Evolutionary conservation across 2,797 vertebrate genomes (phyloP), one percentile per base, ranked within the genome.

Genomic region (Ctenosaura bakeri): DNA sequence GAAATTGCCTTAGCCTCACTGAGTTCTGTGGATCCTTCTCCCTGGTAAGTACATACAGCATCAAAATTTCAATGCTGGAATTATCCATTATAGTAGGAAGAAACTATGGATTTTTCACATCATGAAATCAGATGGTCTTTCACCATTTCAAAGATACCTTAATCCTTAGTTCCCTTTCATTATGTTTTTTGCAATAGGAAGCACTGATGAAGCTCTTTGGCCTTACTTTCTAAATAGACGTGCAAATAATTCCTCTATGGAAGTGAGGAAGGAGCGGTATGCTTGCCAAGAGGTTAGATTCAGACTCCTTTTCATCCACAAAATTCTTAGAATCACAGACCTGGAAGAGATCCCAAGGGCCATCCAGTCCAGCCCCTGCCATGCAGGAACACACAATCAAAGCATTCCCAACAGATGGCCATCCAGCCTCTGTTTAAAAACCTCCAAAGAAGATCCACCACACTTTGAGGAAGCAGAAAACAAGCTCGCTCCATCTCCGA

Each of bases 101-200:
- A 18, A 26, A 74, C 86, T 90, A 54, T 66, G 46, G 66, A 77
- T n/a, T 92, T 91, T 35, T 46, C 20, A 4, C 56, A 64, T 0
- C 0, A 74, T 71, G 88, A 42, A 1, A 0, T 62, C 87, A 78
- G 13, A 77, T 50, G 29, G 38, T 10, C 80, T 56, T 20, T 26
- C 7, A 83, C 18, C 64, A 86, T 46, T 90, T 10, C 85, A 82
- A 62, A 2, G 6, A 1, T 71, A 56, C 93, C 86, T 88, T 85
- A 83, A 59, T 87, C 74, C 52, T 16, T 52, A 22, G n/a, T n/a
- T n/a, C n/a, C n/a, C n/a, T 92, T 91, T 66, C 81, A 71, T 91
- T 64, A n/a, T 92, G 32, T 79, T n/a, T 24, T 89, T 87, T 88
- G 85, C 89, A 83, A 78, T 16, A 82, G 73, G 88, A 35, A 93